These are phyloP conservation scores for Pogoniulus pusillus DNA, from an alignment of 2,797 vertebrate genomes.

Conservation along the genomic window DNA sequence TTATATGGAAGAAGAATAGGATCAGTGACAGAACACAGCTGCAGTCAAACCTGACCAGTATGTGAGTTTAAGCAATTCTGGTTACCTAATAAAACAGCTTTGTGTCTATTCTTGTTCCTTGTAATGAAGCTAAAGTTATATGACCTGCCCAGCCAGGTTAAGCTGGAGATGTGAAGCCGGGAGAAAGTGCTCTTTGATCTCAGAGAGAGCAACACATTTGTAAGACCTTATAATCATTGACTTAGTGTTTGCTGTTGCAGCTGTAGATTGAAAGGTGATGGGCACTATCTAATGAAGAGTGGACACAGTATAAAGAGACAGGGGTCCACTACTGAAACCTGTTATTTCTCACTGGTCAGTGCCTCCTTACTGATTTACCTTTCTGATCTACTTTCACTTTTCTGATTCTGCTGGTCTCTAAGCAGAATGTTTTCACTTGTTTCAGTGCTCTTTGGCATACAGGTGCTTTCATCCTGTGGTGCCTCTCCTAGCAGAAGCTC, in stretches of 20 bases:
- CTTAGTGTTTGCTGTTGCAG: constrained; percentile 37
- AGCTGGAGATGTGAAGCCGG: not conserved
- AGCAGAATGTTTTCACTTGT: constrained; percentile 53
- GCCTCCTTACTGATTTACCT: not conserved
- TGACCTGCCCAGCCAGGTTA: not conserved
- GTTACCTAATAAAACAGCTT: not conserved
- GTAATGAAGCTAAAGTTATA: not conserved
- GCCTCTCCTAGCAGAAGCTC: rapidly evolving
- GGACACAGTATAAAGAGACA: not conserved
- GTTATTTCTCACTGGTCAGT: not conserved
- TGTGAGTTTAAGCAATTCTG: not conserved
- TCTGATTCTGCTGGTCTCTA: not conserved
- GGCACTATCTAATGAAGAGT: not conserved
- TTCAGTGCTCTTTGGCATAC: constrained; percentile 11
- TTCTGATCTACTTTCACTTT: too few species aligned
- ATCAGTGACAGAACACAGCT: not conserved
- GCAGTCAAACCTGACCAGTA: not conserved
- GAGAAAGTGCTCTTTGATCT: not conserved
- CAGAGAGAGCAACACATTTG: not conserved
- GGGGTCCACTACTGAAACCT: not conserved
- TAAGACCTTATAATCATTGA: constrained; percentile 63
- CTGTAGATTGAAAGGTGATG: constrained; percentile 44
- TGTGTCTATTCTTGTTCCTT: not conserved
- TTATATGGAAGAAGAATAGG: not conserved
- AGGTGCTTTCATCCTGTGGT: not conserved